Evolutionary conservation across 2,888 invertebrate genomes (phyloP), one percentile per base, ranked within the genome.

Genomic region (Ochropleura leucogaster): DNA sequence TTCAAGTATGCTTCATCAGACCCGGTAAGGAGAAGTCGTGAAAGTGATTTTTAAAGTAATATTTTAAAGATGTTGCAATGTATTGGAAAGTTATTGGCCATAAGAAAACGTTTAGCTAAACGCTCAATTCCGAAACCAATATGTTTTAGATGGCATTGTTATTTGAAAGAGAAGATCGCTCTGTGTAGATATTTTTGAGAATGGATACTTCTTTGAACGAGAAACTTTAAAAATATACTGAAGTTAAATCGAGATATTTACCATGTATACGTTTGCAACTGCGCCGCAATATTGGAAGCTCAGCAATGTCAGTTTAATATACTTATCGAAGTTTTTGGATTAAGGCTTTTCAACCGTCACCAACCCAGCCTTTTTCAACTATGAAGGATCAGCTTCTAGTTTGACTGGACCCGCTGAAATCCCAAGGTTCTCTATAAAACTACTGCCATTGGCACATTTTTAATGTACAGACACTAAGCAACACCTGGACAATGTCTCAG

Each of bases 1-100:
- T 87, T 85, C 63, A 71, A 71, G 68, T 73, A 79, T 83, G 85
- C 84, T 87, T 88, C 88, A 88, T 88, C 88, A 85, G 79, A 75
- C 68, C 66, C 66, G 6, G 74, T 79, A 77, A 77, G 69, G 77
- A 83, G 68, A 69, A 78, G 72, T 76, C 76, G 71, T 63, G 77
- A 73, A 85, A 79, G 73, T 78, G 78, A 82, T 81, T 82, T 85
- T 82, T 70, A 77, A 86, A 83, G 83, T 77, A 80, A 83, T 83
- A 83, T 80, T 83, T 83, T 83, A 80, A 83, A 82, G 72, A 85
- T 85, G 73, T 81, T 83, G 62, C 83, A 83, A 86, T 86, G 86
- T 83, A 85, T 86, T 69, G 79, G 74, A 79, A 81, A 80, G 55
- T 83, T 79, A 83, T 78, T 66, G 74, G 63, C 67, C 44, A 83